Conservation (phyloP, 2,888 invertebrate species). For the Myopa tessellatipennis region DNA sequence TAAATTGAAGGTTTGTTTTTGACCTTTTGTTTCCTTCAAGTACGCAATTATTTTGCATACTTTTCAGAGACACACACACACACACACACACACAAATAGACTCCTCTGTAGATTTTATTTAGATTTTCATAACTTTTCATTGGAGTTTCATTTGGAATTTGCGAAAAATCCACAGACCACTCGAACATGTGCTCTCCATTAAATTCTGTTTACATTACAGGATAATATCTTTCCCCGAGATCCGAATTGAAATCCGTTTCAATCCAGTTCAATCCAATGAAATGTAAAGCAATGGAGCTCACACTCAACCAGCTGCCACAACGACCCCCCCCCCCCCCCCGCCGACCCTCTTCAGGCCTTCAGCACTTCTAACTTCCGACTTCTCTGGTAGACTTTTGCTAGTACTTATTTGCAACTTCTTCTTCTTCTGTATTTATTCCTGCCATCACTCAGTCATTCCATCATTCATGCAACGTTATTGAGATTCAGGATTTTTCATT, state of each 20-base stretch:
- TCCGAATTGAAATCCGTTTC: not conserved
- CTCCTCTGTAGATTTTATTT: not conserved
- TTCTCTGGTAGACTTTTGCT: not conserved
- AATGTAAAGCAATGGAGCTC: not conserved
- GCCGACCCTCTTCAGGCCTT: no score
- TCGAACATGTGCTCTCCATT: slow-evolving; percentile 46
- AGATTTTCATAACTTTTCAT: not conserved
- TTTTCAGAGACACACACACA: no score
- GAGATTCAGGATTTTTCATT: slow-evolving; percentile 31
- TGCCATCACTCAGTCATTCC: not conserved
- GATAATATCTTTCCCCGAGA: slow-evolving; percentile 13
- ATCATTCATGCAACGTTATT: slow-evolving; percentile 15
- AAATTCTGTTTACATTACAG: slow-evolving; percentile 44
- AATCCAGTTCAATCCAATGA: not conserved
- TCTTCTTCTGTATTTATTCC: not conserved
- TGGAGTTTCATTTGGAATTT: not conserved
- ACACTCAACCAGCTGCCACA: not conserved
- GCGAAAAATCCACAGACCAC: slow-evolving; percentile 42
- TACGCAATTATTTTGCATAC: not conserved
- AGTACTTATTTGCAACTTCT: not conserved
- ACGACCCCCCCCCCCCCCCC: not conserved
- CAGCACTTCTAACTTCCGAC: not conserved
- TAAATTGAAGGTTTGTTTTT: no score
- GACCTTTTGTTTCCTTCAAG: not conserved
- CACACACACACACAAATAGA: no score